Percentiles rank a stretch among this genome's conserved stretches.
Evolutionary conservation across 2,888 invertebrate genomes (phyloP).

Genomic region (Anaspis maculata): DNA sequence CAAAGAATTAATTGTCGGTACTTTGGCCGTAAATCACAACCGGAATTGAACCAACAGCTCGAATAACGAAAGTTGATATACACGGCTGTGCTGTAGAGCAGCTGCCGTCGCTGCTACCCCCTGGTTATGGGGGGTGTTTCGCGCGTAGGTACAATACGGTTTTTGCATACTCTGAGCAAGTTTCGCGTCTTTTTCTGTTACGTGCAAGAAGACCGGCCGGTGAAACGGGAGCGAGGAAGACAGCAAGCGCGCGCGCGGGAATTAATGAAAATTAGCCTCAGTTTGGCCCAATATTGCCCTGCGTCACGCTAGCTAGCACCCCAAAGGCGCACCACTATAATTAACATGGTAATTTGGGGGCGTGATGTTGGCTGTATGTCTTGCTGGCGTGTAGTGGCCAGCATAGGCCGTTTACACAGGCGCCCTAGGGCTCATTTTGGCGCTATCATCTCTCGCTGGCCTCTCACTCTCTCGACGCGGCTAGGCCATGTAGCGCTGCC

Average conservation of each 20-base stretch:
- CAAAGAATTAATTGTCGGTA: constrained; percentile 16
- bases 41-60: constrained; percentile 5
- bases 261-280: constrained; percentile 35
- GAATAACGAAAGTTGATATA: neutral
- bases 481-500: too few relatives aligned
- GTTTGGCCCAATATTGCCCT: constrained; percentile 35
- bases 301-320: constrained; percentile 35
- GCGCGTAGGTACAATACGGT: constrained; percentile 3
- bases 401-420: constrained; percentile 25
- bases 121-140: neutral
- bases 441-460: constrained; percentile 21
- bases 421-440: constrained; percentile 29
- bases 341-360: constrained; percentile 45
- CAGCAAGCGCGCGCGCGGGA: constrained; percentile 20
- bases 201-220: constrained; percentile 8
- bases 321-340: constrained; percentile 37
- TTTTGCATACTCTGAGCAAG: constrained; percentile 1
- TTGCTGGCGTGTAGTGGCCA: constrained; percentile 43
- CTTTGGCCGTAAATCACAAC: constrained; percentile 13
- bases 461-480: too few relatives aligned
- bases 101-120: neutral
- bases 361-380: constrained; percentile 42
- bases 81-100: neutral
- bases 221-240: constrained; percentile 17
- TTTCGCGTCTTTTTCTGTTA: constrained; percentile 8